A percentile compares a stretch with the other conserved stretches of the same genome.
Evolutionary conservation across 2,797 vertebrate genomes (phyloP).

Genomic region (Scarus forsteni): DNA sequence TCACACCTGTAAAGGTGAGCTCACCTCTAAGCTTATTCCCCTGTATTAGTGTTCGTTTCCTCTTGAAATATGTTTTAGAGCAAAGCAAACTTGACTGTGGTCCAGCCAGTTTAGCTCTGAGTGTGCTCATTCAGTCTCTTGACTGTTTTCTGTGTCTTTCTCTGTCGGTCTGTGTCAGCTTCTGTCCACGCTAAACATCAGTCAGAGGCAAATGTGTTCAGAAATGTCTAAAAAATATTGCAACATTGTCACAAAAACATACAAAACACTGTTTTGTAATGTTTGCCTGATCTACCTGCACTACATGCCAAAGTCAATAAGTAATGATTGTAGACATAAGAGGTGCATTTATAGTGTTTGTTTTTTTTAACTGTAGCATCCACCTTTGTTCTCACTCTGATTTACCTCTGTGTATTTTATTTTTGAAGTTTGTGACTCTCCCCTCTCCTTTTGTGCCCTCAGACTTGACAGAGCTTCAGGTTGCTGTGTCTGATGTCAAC

Average conservation of each 20-base stretch:
- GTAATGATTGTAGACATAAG: too few relatives aligned
- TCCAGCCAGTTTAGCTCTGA: not conserved
- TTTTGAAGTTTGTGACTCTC: too few relatives aligned
- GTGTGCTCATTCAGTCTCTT: not conserved
- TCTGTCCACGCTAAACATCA: conserved; percentile 34
- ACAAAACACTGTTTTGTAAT: not conserved
- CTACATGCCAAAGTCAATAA: not conserved
- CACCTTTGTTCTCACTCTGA: not conserved
- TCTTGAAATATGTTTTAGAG: conserved; percentile 1
- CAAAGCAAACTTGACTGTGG: not conserved
- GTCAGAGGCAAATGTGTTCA: conserved; percentile 16
- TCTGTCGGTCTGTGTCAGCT: conserved; percentile 33
- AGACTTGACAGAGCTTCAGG: conserved; percentile 98
- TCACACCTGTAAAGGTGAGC: conserved; percentile 99
- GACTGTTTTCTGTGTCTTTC: conserved; percentile 78
- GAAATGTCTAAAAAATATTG: not conserved
- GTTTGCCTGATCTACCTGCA: not conserved
- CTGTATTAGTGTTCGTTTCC: not conserved
- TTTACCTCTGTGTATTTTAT: not conserved
- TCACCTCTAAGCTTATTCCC: conserved; percentile 6
- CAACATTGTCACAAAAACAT: not conserved
- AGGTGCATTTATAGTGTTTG: too few relatives aligned
- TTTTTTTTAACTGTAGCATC: too few relatives aligned
- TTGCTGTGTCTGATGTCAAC: conserved; percentile 91
- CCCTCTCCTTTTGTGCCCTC: conserved; percentile 4